These are phyloP conservation scores for Steinernema khuongi DNA, from an alignment of 1,140 invertebrate genomes.

Conservation along the genomic window DNA sequence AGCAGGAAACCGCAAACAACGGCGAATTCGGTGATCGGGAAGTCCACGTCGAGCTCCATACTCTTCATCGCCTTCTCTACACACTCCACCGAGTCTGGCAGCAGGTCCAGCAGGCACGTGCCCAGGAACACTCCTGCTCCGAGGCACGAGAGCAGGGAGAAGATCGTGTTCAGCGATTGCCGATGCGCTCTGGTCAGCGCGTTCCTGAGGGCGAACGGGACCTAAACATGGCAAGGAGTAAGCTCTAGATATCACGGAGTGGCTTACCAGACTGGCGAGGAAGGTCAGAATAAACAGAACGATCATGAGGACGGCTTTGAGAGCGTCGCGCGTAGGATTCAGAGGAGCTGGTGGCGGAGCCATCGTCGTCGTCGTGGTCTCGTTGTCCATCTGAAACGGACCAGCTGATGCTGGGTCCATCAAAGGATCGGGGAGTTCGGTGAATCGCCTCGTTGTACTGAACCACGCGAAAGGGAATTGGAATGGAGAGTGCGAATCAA, in stretches of 20 bases:
- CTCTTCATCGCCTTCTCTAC: constrained; percentile 42
- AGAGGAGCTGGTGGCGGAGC: background rate
- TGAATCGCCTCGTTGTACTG: no score
- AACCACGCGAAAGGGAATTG: no score
- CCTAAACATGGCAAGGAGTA: constrained; percentile 18
- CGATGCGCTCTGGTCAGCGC: constrained; percentile 24
- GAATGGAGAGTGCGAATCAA: background rate
- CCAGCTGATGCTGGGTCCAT: background rate
- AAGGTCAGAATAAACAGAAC: constrained; percentile 50
- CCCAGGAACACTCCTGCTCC: constrained; percentile 53
- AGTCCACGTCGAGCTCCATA: constrained; percentile 31
- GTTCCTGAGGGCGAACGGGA: constrained; percentile 24
- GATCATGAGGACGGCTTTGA: background rate
- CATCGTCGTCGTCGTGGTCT: background rate
- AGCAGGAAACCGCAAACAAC: constrained; percentile 50
- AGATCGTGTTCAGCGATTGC: constrained; percentile 2
- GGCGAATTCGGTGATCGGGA: constrained; percentile 52
- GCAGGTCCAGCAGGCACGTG: constrained; percentile 50
- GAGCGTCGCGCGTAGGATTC: background rate
- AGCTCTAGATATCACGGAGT: constrained; percentile 19
- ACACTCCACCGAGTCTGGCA: constrained; percentile 50
- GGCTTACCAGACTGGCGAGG: constrained; percentile 46
- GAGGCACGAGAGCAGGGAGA: constrained; percentile 27
- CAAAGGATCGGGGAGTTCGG: background rate
- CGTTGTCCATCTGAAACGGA: background rate